Conservation (phyloP, 2,797 vertebrate genomes). For the Rousettus madagascariensis region DNA sequence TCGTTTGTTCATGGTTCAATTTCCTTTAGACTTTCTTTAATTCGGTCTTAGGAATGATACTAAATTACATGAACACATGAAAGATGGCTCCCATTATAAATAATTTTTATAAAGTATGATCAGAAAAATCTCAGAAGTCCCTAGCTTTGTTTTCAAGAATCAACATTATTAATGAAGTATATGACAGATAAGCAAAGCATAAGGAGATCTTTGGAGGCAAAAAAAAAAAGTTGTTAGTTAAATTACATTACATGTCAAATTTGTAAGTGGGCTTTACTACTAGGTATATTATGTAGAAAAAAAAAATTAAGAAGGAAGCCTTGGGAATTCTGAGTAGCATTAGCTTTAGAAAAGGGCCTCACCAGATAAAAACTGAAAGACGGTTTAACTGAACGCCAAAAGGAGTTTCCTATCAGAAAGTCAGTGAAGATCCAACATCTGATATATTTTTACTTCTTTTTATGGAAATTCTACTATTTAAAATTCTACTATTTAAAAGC, state of each 20-base stretch:
- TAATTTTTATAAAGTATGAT: constrained; percentile 10
- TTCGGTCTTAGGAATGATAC: constrained; percentile 1
- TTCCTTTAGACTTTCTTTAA: neutral
- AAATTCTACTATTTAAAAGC: constrained; percentile 5
- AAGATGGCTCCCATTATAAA: neutral
- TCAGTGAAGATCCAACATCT: neutral
- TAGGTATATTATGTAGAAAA: neutral
- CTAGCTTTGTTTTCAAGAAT: neutral
- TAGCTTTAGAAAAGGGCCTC: neutral
- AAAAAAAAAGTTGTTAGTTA: neutral
- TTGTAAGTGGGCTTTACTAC: neutral
- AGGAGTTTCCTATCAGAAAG: neutral
- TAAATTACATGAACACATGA: neutral
- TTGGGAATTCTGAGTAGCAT: neutral
- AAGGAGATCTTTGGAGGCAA: neutral
- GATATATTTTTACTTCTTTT: neutral
- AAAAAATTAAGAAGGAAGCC: neutral
- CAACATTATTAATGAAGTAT: constrained; percentile 32
- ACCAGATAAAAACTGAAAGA: neutral
- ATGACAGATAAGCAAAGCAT: neutral
- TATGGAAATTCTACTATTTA: neutral
- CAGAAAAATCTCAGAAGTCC: constrained; percentile 12
- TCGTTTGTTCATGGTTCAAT: neutral
- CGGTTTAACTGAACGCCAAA: neutral
- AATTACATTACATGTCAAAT: neutral